Evolutionary conservation across 2,888 invertebrate genomes (phyloP).

Genomic region (Rhingia rostrata): DNA sequence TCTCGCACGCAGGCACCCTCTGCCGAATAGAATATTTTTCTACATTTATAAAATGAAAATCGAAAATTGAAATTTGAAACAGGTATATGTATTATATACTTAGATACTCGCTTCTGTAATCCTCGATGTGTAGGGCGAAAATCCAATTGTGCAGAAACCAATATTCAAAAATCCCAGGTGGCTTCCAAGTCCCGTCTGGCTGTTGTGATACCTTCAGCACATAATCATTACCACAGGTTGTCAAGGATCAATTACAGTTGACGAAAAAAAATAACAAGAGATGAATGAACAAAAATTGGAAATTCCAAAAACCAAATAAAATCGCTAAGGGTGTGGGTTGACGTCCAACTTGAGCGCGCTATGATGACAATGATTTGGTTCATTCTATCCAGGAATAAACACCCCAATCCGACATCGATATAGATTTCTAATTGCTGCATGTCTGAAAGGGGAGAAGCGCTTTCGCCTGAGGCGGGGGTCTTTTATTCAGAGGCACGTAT

Average conservation of each 20-base stretch:
- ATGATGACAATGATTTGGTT: neutral
- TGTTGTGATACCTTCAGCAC: slow-evolving; percentile 13
- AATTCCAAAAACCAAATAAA: neutral
- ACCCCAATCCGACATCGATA: neutral
- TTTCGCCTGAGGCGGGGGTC: neutral
- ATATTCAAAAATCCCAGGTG: slow-evolving; percentile 65
- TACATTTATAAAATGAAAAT: slow-evolving; percentile 37
- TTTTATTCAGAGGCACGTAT: slow-evolving; percentile 32
- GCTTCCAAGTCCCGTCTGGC: slow-evolving; percentile 18
- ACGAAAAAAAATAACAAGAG: slow-evolving; percentile 20
- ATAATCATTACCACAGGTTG: slow-evolving; percentile 59
- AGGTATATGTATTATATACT: neutral
- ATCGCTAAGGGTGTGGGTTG: neutral
- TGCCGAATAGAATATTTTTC: slow-evolving; percentile 25
- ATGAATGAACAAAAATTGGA: neutral
- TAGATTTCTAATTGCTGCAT: slow-evolving; percentile 33
- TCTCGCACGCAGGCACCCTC: neutral
- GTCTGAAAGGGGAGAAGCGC: neutral
- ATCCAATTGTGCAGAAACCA: slow-evolving; percentile 63
- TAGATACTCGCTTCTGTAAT: neutral
- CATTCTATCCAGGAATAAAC: slow-evolving; percentile 11
- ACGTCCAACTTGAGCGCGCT: neutral
- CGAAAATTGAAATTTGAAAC: slow-evolving; percentile 27
- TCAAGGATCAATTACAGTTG: slow-evolving; percentile 62
- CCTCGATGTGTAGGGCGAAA: slow-evolving; percentile 16